Percentiles rank a stretch among this genome's conserved stretches.
Evolutionary conservation across 2,888 invertebrate genomes (phyloP).

Genomic region (Oscheius sp.): DNA sequence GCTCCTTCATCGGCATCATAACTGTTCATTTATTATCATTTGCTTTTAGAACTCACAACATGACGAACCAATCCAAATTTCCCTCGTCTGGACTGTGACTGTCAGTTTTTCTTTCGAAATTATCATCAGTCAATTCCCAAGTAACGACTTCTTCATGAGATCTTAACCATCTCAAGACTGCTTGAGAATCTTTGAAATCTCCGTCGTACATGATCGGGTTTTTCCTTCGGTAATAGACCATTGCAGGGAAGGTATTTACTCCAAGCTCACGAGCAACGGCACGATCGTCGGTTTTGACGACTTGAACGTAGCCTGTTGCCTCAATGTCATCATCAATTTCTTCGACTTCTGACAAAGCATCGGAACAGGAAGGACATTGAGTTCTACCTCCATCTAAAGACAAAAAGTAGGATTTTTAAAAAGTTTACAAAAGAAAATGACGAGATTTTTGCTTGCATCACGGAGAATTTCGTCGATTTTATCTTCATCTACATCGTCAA

Average conservation of each 20-base stretch:
- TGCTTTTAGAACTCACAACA: constrained; percentile 67
- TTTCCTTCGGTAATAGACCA: constrained; percentile 94
- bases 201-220: constrained; percentile 94
- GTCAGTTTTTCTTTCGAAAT: constrained; percentile 65
- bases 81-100: constrained; percentile 68
- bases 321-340: constrained; percentile 88
- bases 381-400: constrained; percentile 76
- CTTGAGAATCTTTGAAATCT: constrained; percentile 69
- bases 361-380: constrained; percentile 82
- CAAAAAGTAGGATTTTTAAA: neutral
- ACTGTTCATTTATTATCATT: constrained; percentile 36
- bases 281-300: constrained; percentile 69
- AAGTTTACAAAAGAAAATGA: constrained; percentile 93
- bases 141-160: constrained; percentile 68
- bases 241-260: constrained; percentile 91
- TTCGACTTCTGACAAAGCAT: constrained; percentile 86
- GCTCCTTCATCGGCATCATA: constrained; percentile 68
- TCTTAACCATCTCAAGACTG: constrained; percentile 68
- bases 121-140: constrained; percentile 68
- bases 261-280: constrained; percentile 89
- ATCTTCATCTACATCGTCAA: constrained; percentile 86
- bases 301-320: constrained; percentile 72
- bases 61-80: constrained; percentile 70
- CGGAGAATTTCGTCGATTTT: constrained; percentile 93
- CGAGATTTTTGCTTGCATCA: constrained; percentile 92